phyloP scores from a whole-genome alignment of 1,140 invertebrate species.

The Chironomus tepperi region DNA sequence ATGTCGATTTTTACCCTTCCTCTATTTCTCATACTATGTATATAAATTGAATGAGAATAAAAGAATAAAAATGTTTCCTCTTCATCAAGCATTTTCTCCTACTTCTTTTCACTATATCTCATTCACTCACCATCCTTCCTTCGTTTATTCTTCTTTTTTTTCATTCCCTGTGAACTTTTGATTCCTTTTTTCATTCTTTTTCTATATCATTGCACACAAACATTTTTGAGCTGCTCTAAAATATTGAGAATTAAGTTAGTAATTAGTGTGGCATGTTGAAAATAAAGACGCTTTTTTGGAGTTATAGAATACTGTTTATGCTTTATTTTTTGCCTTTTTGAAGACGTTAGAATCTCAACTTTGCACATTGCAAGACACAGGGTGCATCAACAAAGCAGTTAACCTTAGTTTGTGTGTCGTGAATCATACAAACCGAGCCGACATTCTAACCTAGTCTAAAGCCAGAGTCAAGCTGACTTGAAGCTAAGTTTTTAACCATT shows the following conservation, averaged over 20 bases:
- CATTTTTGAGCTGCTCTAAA: background rate
- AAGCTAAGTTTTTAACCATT: no score
- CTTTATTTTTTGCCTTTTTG: no score
- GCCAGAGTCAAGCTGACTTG: no score
- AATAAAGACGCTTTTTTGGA: background rate
- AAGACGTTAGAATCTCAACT: no score
- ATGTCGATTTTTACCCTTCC: background rate
- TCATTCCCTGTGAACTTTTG: background rate
- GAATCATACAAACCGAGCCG: no score
- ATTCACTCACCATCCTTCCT: background rate
- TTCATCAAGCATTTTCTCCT: background rate
- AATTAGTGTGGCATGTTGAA: no score
- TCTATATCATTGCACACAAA: background rate
- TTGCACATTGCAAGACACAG: no score
- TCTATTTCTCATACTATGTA: background rate
- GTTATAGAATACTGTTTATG: background rate
- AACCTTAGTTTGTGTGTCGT: no score
- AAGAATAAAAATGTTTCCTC: constrained; percentile 9
- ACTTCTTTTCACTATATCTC: no score
- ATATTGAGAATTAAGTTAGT: no score
- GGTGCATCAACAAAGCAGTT: no score
- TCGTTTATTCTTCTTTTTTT: background rate
- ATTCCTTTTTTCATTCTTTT: background rate
- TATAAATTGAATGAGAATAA: background rate
- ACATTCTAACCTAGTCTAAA: no score